Conservation (phyloP, 2,888 invertebrate species). For the Tiliacea aurago region DNA sequence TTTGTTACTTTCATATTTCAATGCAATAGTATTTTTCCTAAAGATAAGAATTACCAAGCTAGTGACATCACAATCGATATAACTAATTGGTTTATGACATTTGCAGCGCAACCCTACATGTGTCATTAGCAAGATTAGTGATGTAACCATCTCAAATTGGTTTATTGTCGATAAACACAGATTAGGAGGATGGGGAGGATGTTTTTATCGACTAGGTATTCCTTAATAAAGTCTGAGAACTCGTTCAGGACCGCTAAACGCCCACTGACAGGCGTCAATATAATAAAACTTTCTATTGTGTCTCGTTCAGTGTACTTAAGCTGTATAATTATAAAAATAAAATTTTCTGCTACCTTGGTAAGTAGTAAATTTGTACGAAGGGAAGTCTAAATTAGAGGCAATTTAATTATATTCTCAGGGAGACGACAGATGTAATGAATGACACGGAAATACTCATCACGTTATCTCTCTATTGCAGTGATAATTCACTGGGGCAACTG, state of each 20-base stretch:
- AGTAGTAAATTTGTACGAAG: not conserved
- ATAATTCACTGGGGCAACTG: constrained; percentile 17
- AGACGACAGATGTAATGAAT: constrained; percentile 12
- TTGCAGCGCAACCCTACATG: constrained; percentile 64
- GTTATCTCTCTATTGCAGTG: constrained; percentile 3
- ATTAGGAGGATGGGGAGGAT: not conserved
- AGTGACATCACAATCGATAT: constrained; percentile 42
- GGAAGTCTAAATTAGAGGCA: constrained; percentile 17
- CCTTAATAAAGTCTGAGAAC: not conserved
- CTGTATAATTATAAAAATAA: not conserved
- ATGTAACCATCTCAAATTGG: constrained; percentile 48
- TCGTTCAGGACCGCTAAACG: no score
- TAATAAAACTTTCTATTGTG: no score
- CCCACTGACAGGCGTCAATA: no score
- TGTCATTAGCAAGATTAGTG: constrained; percentile 64
- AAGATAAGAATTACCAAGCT: constrained; percentile 3
- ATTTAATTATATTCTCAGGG: constrained; percentile 16
- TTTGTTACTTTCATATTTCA: not conserved
- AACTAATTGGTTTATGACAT: constrained; percentile 64
- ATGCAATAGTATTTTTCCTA: not conserved
- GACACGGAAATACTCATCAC: constrained; percentile 1
- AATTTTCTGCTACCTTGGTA: not conserved
- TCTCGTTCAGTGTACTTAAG: no score
- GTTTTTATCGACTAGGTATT: constrained; percentile 1
- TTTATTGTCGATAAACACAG: constrained; percentile 40